Evolutionary conservation across 1,140 invertebrate species (phyloP).

Genomic region (Drosophila tani): DNA sequence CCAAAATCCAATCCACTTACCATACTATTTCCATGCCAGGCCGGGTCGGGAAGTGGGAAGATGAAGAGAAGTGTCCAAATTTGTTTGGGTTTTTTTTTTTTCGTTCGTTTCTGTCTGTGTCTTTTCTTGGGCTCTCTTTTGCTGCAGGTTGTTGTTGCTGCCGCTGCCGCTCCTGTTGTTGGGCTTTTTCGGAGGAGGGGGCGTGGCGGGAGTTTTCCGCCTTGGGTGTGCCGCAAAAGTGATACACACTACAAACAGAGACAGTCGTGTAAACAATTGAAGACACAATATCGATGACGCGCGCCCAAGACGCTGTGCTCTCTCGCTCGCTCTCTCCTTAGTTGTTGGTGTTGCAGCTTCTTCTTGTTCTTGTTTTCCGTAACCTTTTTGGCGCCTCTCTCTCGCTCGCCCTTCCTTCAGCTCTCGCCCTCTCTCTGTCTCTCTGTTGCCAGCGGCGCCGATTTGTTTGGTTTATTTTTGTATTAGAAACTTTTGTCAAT

Average conservation of each 20-base stretch:
- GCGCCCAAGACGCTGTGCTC: slow-evolving; percentile 26
- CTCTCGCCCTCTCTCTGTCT: slow-evolving; percentile 41
- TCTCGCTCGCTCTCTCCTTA: slow-evolving; percentile 1
- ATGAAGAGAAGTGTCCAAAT: slow-evolving; percentile 13
- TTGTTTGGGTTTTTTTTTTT: slow-evolving; percentile 2
- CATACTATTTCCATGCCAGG: slow-evolving; percentile 43
- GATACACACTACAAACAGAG: slow-evolving; percentile 16
- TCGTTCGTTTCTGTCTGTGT: background rate
- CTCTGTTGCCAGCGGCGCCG: slow-evolving; percentile 67
- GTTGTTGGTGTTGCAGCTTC: slow-evolving; percentile 16
- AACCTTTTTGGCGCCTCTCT: slow-evolving; percentile 35
- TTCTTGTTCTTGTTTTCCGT: slow-evolving; percentile 16
- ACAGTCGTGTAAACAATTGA: slow-evolving; percentile 44
- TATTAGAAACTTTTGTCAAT: slow-evolving; percentile 53
- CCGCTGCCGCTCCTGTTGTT: background rate
- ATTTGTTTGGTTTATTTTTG: slow-evolving; percentile 80
- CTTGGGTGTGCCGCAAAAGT: slow-evolving; percentile 44
- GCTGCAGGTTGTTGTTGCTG: slow-evolving; percentile 17
- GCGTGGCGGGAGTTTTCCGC: slow-evolving; percentile 15
- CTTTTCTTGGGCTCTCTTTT: slow-evolving; percentile 1
- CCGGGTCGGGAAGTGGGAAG: slow-evolving; percentile 33
- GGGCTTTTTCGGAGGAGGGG: slow-evolving; percentile 1
- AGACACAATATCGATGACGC: slow-evolving; percentile 45
- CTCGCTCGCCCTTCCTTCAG: slow-evolving; percentile 2
- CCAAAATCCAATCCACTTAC: slow-evolving; percentile 32